Conservation (phyloP, 2,888 invertebrate species). For the Aphrophora alni region DNA sequence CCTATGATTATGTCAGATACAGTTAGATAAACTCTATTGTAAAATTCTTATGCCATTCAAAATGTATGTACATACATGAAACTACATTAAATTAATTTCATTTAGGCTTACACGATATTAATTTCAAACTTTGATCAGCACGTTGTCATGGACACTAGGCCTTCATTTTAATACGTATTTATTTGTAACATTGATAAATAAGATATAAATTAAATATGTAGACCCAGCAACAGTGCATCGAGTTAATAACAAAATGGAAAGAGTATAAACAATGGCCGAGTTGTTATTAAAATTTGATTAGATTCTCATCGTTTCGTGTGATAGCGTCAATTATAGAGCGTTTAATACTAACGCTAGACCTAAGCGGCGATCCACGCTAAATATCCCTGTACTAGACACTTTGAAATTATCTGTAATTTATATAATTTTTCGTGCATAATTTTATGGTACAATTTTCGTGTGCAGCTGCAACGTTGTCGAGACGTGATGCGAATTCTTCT, state of each 20-base stretch:
- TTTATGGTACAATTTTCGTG: constrained; percentile 28
- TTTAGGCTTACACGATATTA: too few species aligned
- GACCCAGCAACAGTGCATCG: background rate
- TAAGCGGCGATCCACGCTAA: background rate
- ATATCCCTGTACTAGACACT: background rate
- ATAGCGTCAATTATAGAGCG: background rate
- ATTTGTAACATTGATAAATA: background rate
- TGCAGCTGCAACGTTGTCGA: constrained; percentile 15
- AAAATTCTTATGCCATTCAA: too few species aligned
- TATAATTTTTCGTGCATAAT: constrained; percentile 39
- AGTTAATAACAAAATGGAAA: background rate
- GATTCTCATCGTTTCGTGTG: background rate
- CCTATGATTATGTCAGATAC: too few species aligned
- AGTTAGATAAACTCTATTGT: too few species aligned
- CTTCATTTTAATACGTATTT: too few species aligned
- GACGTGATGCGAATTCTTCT: background rate
- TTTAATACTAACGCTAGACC: background rate
- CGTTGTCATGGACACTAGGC: too few species aligned
- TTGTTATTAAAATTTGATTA: constrained; percentile 6
- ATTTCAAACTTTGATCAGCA: too few species aligned
- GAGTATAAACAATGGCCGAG: background rate
- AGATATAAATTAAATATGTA: background rate
- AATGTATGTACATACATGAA: too few species aligned
- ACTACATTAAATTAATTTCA: too few species aligned
- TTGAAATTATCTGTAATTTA: constrained; percentile 33